These are phyloP conservation scores for Prenolepis imparis DNA, from an alignment of 2,888 invertebrate species.

Conservation along the genomic window DNA sequence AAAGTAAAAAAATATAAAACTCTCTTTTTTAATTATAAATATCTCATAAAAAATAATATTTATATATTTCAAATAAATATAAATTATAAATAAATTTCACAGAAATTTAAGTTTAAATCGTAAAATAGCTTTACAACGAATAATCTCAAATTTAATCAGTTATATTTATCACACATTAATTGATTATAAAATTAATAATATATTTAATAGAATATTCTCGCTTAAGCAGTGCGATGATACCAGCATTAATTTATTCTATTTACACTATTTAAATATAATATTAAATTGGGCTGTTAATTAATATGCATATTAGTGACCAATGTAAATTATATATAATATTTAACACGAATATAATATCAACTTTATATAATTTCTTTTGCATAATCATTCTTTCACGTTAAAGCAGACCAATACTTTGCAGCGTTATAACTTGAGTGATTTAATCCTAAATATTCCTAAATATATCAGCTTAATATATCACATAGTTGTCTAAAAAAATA, in stretches of 20 bases:
- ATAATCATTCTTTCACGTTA: conserved; percentile 9
- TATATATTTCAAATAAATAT: not conserved
- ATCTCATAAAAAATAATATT: not conserved
- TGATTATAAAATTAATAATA: not conserved
- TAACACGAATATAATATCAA: not conserved
- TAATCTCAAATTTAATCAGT: not conserved
- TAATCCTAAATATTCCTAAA: not conserved
- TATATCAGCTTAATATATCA: not conserved
- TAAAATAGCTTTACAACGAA: conserved; percentile 5
- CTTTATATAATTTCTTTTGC: not conserved
- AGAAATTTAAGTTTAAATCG: not conserved
- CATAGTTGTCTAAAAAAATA: not conserved
- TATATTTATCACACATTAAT: too few relatives aligned
- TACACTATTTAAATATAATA: conserved; percentile 22
- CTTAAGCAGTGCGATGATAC: not conserved
- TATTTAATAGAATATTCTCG: conserved; percentile 3
- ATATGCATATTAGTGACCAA: not conserved
- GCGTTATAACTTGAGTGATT: conserved; percentile 8
- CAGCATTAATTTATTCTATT: conserved; percentile 2
- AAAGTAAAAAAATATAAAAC: not conserved
- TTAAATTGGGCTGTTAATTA: not conserved
- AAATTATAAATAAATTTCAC: not conserved
- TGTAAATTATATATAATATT: conserved; percentile 1
- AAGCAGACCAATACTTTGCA: not conserved
- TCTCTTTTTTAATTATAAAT: not conserved